Evolutionary conservation across 2,797 vertebrate species (phyloP), one percentile per base, ranked within the genome.

Genomic region (Kryptolebias ocellatus): DNA sequence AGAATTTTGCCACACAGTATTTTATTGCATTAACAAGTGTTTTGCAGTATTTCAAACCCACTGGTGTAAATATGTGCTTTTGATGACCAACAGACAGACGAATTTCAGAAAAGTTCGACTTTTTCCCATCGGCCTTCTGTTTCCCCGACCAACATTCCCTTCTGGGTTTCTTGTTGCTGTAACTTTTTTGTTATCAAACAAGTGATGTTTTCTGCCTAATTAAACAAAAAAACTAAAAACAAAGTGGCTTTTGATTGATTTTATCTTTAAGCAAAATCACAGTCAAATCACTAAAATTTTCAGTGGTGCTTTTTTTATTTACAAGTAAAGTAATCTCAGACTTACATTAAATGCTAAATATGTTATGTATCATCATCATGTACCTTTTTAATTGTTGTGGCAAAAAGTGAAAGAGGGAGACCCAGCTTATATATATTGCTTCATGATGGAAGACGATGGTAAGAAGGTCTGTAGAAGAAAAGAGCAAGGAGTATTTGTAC

Each of bases 201-300:
- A 84, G 79, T 87, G 80, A 79, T 69, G 67, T 76, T 90, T 87
- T 89, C 72, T 75, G 72, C 79, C 81, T 88, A 83, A 92, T 83
- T 90, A 88, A 90, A 90, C 5, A 6, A 72, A 24, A 72, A 82
- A 83, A 70, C 49, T 6, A 42, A 5, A 72, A 73, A 14, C 70
- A 80, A 68, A 52, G 16, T 18, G 31, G 4, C 9, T 34, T 34
- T 34, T 34, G 31, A 34, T 34, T 34, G 5, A 34, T 34, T 34
- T 34, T 5, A 34, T 34, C 31, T 9, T 5, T 34, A 34, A 34
- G 31, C 31, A 34, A 34, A 34, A 7, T 34, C 31, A 34, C 4
- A 6, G 9, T 31, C 4, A 31, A 31, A 31, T 31, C 31, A 34
- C 31, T 34, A 34, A 5, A 34, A 6, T 34, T 34, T 9, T 34